Percentiles rank a stretch among this genome's conserved stretches.
Evolutionary conservation across 1,140 invertebrate species (phyloP).

Genomic region (Drosophila eugracilis): DNA sequence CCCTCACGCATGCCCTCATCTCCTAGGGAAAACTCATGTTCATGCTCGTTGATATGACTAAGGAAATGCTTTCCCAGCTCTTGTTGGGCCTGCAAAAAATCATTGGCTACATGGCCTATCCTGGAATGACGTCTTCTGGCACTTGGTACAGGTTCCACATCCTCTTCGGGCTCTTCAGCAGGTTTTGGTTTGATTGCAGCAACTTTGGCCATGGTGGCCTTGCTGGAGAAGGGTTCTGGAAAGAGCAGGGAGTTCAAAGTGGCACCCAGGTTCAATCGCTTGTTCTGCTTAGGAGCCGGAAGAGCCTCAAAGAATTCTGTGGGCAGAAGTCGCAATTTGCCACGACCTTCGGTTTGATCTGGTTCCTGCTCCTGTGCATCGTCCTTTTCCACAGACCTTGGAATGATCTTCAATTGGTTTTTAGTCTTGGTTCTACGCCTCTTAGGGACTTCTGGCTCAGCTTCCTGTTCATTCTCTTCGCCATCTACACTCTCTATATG

Average conservation of each 20-base stretch:
- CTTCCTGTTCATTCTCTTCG: conserved; percentile 59
- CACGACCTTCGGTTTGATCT: conserved; percentile 22
- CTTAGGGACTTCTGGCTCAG: conserved; percentile 37
- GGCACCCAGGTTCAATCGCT: conserved; percentile 57
- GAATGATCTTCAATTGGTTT: conserved; percentile 58
- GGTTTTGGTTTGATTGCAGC: conserved; percentile 9
- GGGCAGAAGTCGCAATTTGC: conserved; percentile 48
- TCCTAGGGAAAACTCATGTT: conserved; percentile 42
- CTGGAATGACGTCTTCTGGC: conserved; percentile 35
- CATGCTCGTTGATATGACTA: conserved; percentile 64
- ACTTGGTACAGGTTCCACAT: conserved; percentile 47
- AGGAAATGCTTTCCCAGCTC: conserved; percentile 72
- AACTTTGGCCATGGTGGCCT: conserved; percentile 40
- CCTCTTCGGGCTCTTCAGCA: conserved; percentile 16
- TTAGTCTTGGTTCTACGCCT: conserved; percentile 20
- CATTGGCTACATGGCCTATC: conserved; percentile 46
- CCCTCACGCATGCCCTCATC: conserved; percentile 25
- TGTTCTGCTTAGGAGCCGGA: conserved; percentile 40
- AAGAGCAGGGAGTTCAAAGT: conserved; percentile 73
- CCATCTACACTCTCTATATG: conserved; percentile 68
- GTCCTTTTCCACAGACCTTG: conserved; percentile 28
- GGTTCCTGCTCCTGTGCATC: conserved; percentile 37
- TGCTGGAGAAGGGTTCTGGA: conserved; percentile 72
- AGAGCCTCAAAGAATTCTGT: conserved; percentile 78
- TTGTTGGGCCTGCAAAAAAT: conserved; percentile 67